Percentiles rank a stretch among this genome's conserved stretches.
Conservation (phyloP, 1,140 invertebrate genomes). For the Cylas formicarius region DNA sequence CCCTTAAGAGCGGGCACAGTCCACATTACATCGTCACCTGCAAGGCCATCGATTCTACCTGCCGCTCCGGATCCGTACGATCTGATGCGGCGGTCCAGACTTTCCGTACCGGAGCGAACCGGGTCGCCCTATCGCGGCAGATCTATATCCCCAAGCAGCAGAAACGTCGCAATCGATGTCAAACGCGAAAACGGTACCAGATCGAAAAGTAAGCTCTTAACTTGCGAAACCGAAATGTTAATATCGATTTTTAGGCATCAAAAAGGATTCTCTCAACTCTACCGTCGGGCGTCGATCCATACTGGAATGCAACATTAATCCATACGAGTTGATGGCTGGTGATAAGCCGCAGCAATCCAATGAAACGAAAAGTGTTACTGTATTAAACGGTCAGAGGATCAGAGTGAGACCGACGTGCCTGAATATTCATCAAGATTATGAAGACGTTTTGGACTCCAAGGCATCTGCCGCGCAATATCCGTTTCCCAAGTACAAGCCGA, state of each 20-base stretch:
- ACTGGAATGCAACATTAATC: conserved; percentile 76
- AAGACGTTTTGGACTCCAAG: conserved; percentile 32
- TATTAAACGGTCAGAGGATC: conserved; percentile 37
- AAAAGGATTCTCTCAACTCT: conserved; percentile 17
- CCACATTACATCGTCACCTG: conserved; percentile 52
- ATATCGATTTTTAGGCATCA: conserved; percentile 14
- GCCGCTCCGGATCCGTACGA: conserved; percentile 64
- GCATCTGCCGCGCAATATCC: conserved; percentile 7
- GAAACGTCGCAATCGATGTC: conserved; percentile 24
- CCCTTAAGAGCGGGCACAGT: conserved; percentile 52
- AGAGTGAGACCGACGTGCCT: conserved; percentile 27
- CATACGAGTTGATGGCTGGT: conserved; percentile 67
- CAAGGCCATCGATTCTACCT: conserved; percentile 53
- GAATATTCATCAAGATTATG: conserved; percentile 34
- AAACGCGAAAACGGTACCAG: conserved; percentile 48
- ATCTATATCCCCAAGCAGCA: conserved; percentile 23
- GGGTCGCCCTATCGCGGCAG: conserved; percentile 28
- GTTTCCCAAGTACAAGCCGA: background rate
- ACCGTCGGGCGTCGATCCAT: conserved; percentile 55
- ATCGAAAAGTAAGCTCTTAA: conserved; percentile 27
- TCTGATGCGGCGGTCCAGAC: conserved; percentile 65
- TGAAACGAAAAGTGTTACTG: conserved; percentile 30
- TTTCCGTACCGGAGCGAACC: conserved; percentile 51
- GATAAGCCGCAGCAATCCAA: conserved; percentile 19
- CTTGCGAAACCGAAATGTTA: too few relatives aligned